Evolutionary conservation across 2,113 vertebrate species (phyloP), one percentile per base, ranked within the genome.

Genomic region (Engraulis encrasicolus): DNA sequence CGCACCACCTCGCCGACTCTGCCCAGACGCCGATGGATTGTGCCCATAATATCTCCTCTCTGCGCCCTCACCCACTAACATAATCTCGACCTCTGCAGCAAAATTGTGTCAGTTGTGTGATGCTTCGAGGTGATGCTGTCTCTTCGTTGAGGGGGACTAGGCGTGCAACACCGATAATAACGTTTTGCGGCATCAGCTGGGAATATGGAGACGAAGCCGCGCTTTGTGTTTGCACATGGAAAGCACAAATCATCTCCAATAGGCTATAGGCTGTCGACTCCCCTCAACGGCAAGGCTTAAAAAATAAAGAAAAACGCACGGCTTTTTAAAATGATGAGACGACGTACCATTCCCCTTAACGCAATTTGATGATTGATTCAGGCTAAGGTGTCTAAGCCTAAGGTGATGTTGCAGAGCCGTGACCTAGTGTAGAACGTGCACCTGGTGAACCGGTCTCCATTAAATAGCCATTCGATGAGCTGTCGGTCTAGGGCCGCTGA

Each of bases 151-250:
- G 11, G 23, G 31, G 23, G 58, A 66, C 58, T n/a, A 66, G n/a
- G 31, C 58, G 23, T 27, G 58, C 58, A 23, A 66, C n/a, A 66
- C 23, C 58, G 58, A 31, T 66, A 31, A 31, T 9, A 45, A 5
- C 23, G n/a, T 66, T 66, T 66, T 66, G 58, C 58, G 58, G 58
- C 58, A 66, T 66, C 58, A 66, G 58, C 58, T 66, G 58, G 23
- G 23, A 61, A 23, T 23, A 61, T 23, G 9, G 54, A n/a, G 54
- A n/a, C 54, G 54, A 66, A 66, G 27, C 58, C 23, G 58, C 23
- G 58, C 58, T 27, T 66, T 66, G 58, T 66, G 58, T 66, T 66
- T 9, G 58, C 27, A 27, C 58, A n/a, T 23, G 14, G 27, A 14
- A 9, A 23, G 7, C 23, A 66, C 58, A 66, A 66, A 27, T 7